These are phyloP conservation scores for Catostomus latipinnis DNA, from an alignment of 2,797 vertebrate species.

Conservation along the genomic window DNA sequence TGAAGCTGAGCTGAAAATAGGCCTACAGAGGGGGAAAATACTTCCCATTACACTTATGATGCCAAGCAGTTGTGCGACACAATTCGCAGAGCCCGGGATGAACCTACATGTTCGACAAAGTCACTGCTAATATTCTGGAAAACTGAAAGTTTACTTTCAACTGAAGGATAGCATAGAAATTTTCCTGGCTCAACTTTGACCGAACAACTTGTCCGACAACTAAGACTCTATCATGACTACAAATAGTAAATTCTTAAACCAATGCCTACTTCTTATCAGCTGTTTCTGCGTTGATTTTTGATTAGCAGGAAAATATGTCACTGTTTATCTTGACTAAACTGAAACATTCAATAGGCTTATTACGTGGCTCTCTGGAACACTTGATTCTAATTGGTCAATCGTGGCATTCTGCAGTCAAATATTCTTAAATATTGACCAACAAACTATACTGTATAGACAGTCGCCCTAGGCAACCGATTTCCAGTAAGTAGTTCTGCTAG, in stretches of 20 bases:
- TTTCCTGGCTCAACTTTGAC: not conserved
- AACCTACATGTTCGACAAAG: not conserved
- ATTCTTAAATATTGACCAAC: no score
- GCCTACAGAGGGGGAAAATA: not conserved
- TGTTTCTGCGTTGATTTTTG: not conserved
- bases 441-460: no score
- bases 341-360: no score
- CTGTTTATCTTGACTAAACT: no score
- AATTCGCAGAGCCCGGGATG: constrained; percentile 1
- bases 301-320: no score
- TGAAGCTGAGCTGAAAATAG: constrained; percentile 1
- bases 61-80: not conserved
- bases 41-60: constrained; percentile 10
- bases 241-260: no score
- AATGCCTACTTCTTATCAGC: no score
- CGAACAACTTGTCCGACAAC: not conserved
- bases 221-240: not conserved
- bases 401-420: no score
- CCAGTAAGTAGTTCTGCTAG: no score
- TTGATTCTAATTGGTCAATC: no score
- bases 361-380: no score
- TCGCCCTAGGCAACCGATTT: no score
- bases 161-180: not conserved
- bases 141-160: not conserved
- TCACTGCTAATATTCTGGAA: not conserved